phyloP scores from a whole-genome alignment of 1,140 invertebrate species.

The Grapholita molesta region DNA sequence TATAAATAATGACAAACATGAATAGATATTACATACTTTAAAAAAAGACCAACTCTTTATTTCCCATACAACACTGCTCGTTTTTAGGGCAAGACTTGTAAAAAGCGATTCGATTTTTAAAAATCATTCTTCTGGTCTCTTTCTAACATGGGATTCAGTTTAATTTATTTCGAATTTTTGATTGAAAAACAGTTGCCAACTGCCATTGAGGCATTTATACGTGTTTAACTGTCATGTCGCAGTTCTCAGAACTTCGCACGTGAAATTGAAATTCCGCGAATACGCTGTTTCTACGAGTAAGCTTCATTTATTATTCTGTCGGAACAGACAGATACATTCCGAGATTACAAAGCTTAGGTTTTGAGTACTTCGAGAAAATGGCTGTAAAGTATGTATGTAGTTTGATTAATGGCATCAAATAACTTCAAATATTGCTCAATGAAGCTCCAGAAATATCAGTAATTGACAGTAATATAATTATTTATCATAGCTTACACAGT shows the following conservation, averaged over 20 bases:
- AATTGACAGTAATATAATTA: too few species aligned
- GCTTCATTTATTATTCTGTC: constrained; percentile 10
- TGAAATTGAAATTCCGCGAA: constrained; percentile 2
- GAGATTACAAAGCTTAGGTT: not conserved
- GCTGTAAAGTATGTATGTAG: too few species aligned
- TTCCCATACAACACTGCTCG: too few species aligned
- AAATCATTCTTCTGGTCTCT: too few species aligned
- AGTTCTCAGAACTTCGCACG: not conserved
- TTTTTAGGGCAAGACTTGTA: too few species aligned
- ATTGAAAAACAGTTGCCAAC: not conserved
- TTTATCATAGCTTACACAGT: too few species aligned
- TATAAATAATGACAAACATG: too few species aligned
- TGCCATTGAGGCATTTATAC: not conserved
- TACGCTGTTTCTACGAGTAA: not conserved
- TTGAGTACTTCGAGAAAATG: not conserved
- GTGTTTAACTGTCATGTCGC: not conserved
- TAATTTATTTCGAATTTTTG: too few species aligned
- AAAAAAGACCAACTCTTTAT: too few species aligned
- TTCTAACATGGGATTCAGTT: too few species aligned
- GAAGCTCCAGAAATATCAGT: not conserved
- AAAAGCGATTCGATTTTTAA: too few species aligned
- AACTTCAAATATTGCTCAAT: not conserved
- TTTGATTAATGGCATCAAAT: not conserved
- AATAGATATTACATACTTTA: too few species aligned
- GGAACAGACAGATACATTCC: not conserved